These are phyloP conservation scores for Clavelina lepadiformis DNA, from an alignment of 23 tunicate species.

Conservation along the genomic window DNA sequence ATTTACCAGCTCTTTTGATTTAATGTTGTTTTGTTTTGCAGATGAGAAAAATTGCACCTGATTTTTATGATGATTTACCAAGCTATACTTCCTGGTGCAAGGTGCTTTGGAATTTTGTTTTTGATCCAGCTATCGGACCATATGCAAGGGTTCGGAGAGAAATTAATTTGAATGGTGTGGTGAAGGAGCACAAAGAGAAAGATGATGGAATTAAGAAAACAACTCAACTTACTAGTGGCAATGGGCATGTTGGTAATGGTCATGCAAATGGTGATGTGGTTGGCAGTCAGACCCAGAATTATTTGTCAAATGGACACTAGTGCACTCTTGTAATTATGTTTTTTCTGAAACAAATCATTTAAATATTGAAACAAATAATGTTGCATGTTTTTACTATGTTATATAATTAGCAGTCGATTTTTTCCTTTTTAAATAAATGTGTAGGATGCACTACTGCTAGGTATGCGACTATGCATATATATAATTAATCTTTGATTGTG, in stretches of 20 bases:
- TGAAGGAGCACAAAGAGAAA: constrained; percentile 8
- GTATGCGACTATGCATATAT: no score
- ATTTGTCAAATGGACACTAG: no score
- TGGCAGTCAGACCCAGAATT: no score
- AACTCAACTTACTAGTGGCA: background rate
- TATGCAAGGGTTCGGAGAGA: constrained; percentile 65
- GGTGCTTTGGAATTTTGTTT: constrained; percentile 88
- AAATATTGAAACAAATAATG: no score
- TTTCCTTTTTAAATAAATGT: no score
- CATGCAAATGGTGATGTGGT: no score
- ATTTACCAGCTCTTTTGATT: background rate
- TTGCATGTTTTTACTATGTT: no score
- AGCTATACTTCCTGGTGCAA: constrained; percentile 86
- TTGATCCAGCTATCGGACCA: constrained; percentile 94
- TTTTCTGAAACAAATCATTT: no score
- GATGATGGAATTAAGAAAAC: background rate
- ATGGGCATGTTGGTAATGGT: background rate
- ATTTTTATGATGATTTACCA: constrained; percentile 92
- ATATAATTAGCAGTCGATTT: no score
- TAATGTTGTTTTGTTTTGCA: background rate
- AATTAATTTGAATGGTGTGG: constrained; percentile 31
- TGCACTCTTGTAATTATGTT: no score
- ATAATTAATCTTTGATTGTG: no score
- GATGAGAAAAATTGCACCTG: constrained; percentile 96
- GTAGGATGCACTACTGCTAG: no score